Base-by-base conservation (phyloP, 92 coral and sea anemone genomes). In the Palythoa heliodiscus region DNA sequence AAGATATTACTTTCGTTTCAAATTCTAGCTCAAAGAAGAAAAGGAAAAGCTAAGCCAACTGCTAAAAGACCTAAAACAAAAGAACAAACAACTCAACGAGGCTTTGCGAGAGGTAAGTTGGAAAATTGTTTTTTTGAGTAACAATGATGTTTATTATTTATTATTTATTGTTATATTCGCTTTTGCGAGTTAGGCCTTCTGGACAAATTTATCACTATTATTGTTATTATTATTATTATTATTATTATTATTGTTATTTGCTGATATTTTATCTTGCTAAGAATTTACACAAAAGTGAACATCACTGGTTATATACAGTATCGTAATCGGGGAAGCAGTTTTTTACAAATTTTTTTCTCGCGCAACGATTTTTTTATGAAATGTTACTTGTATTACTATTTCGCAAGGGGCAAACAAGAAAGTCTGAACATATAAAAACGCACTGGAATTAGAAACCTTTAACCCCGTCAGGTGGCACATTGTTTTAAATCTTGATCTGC, bases 21-120 rank as follows among this genome's bases (percentile, higher is more conserved):
- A 39, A 5, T 74, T 90, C 81, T 25, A 96, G 99, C 84, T 96
- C n/a, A 91, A 94, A 88, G 99, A 96, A 58, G 93, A 92, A 82
- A 87, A 89, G 60, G 93, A 91, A 47, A 93, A 86, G 53, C 55
- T 84, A 14, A 91, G 88, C 39, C 94, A 95, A 16, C 70, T 95
- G 52, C 63, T 87, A 1, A 85, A 91, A 67, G 99, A 96, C 57
- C 71, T 96, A 25, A 95, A 96, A 70, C 94, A 86, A 40, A 88
- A 83, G 52, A 91, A 91, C 52, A 93, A 91, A 37, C 83, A 92
- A 29, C 89, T 91, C 76, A 91, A 87, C 63, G 95, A 94, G 60
- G 88, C 95, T 9, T 79, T 78, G 25, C 84, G 95, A 23, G 94
- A 93, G 98, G 99, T 96, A 66, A 82, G 53, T 5, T 54, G 43